Conservation (phyloP, 1,140 invertebrate species). For the Anoplophora glabripennis region DNA sequence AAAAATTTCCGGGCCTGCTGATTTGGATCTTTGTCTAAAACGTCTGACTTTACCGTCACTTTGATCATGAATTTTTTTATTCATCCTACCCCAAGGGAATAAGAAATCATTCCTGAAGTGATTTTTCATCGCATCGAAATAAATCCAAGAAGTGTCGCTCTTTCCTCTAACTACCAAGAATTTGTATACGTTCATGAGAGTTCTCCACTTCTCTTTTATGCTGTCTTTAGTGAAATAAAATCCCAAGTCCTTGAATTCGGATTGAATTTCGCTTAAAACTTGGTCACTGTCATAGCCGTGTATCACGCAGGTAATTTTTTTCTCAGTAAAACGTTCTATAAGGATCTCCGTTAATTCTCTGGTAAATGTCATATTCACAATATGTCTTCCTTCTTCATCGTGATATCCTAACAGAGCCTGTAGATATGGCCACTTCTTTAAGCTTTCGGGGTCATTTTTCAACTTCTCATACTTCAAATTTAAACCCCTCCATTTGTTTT, state of each 20-base stretch:
- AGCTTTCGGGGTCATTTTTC: background rate
- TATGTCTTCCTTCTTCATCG: background rate
- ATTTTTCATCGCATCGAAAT: conserved; percentile 4
- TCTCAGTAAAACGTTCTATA: background rate
- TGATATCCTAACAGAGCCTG: background rate
- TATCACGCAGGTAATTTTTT: background rate
- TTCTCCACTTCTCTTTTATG: conserved; percentile 1
- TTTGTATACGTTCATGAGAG: background rate
- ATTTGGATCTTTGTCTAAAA: no score
- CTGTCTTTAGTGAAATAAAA: background rate
- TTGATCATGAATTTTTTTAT: no score
- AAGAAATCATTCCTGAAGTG: background rate
- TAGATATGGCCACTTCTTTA: background rate
- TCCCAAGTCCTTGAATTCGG: background rate
- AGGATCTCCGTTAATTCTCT: background rate
- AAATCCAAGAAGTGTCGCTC: background rate
- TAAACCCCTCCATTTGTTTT: conserved; percentile 6
- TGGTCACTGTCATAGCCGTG: conserved; percentile 3
- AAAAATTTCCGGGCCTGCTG: no score
- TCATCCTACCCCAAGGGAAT: no score
- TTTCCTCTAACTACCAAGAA: background rate
- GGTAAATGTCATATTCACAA: conserved; percentile 1
- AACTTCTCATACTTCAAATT: conserved; percentile 1
- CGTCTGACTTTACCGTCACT: no score
- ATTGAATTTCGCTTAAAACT: background rate